Evolutionary conservation across 1,140 invertebrate genomes (phyloP).

Genomic region (Hormaphis cornu): DNA sequence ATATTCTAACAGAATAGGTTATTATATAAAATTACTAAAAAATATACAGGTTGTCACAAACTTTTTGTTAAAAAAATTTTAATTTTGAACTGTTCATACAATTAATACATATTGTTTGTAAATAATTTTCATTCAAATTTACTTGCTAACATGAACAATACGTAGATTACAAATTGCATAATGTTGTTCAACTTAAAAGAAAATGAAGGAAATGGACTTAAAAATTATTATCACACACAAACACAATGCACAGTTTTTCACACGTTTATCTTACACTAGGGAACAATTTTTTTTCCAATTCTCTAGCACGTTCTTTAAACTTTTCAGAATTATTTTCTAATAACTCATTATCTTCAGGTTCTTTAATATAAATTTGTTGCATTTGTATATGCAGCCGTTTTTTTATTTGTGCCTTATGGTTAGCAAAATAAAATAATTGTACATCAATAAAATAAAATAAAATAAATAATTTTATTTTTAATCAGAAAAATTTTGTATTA

Average conservation of each 20-base stretch:
- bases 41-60: too few relatives aligned
- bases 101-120: too few relatives aligned
- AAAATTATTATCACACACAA: constrained; percentile 5
- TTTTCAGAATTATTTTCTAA: constrained; percentile 40
- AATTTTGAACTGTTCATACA: too few relatives aligned
- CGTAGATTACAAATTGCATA: too few relatives aligned
- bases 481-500: neutral
- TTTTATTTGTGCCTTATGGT: constrained; percentile 30
- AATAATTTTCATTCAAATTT: too few relatives aligned
- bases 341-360: constrained; percentile 11
- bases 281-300: constrained; percentile 63
- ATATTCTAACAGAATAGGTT: too few relatives aligned
- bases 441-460: neutral
- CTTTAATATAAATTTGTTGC: constrained; percentile 24
- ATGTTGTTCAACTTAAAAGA: too few relatives aligned
- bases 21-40: too few relatives aligned
- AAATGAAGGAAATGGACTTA: too few relatives aligned
- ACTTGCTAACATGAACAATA: too few relatives aligned
- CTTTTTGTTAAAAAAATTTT: too few relatives aligned
- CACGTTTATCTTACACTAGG: constrained; percentile 55
- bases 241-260: constrained; percentile 4
- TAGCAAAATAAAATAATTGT: neutral
- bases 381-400: constrained; percentile 17
- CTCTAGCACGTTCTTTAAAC: constrained; percentile 67
- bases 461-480: neutral